Evolutionary conservation across 2,888 invertebrate species (phyloP).

Genomic region (Hypselothyrea guttata): DNA sequence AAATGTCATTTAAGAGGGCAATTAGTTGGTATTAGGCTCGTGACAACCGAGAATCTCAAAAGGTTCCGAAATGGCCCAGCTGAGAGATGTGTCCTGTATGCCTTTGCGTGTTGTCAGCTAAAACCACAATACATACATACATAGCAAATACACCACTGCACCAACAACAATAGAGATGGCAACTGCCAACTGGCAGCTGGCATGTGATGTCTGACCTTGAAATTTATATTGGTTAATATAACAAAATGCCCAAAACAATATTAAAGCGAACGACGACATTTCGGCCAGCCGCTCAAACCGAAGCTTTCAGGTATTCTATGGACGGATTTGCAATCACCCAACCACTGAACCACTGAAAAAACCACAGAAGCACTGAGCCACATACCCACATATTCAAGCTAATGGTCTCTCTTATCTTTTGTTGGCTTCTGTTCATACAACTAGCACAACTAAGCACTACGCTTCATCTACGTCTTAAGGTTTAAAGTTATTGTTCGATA

Average conservation of each 20-base stretch:
- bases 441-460: too few relatives aligned
- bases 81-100: slow-evolving; percentile 41
- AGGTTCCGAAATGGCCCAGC: slow-evolving; percentile 30
- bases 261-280: slow-evolving; percentile 63
- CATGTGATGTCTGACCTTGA: slow-evolving; percentile 71
- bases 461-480: too few relatives aligned
- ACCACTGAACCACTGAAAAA: too few relatives aligned
- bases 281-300: slow-evolving; percentile 28
- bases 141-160: slow-evolving; percentile 7
- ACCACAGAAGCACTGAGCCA: too few relatives aligned
- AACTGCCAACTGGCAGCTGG: slow-evolving; percentile 50
- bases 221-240: slow-evolving; percentile 74
- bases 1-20: slow-evolving; percentile 57
- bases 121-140: slow-evolving; percentile 30
- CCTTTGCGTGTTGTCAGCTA: slow-evolving; percentile 45
- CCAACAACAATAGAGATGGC: slow-evolving; percentile 21
- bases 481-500: too few relatives aligned
- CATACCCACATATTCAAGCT: too few relatives aligned
- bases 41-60: slow-evolving; percentile 47
- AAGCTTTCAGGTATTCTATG: not conserved
- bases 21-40: slow-evolving; percentile 50
- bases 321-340: too few relatives aligned
- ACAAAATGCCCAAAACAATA: slow-evolving; percentile 55
- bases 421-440: too few relatives aligned
- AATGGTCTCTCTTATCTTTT: too few relatives aligned